A percentile compares a stretch with the other conserved stretches of the same genome.
Evolutionary conservation across 2,797 vertebrate species (phyloP).

Genomic region (Fistularia commersonii): DNA sequence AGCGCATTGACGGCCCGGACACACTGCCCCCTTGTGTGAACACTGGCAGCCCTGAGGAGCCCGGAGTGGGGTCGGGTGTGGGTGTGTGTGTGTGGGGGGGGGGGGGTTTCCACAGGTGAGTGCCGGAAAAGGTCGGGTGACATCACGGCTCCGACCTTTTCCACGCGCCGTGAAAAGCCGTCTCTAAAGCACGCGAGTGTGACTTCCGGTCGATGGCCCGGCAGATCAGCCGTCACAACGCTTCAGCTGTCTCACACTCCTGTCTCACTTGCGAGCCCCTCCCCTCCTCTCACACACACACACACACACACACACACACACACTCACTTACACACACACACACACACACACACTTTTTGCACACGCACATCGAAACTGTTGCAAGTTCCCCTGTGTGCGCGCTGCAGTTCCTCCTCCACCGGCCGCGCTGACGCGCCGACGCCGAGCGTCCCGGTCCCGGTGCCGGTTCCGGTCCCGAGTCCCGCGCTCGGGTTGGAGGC

Average conservation of each 20-base stretch:
- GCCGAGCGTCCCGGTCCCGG: slow-evolving; percentile 19
- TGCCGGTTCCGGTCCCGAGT: background rate
- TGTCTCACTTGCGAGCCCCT: slow-evolving; percentile 38
- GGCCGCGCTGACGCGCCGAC: slow-evolving; percentile 72
- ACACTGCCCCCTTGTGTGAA: slow-evolving; percentile 76
- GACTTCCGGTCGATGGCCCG: slow-evolving; percentile 62
- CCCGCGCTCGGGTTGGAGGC: background rate
- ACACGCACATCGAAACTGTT: no score
- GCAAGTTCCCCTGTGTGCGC: slow-evolving; percentile 80
- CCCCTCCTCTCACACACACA: slow-evolving; percentile 37
- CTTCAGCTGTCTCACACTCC: slow-evolving; percentile 46
- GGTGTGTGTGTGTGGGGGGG: no score
- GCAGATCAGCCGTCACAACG: slow-evolving; percentile 47
- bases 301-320: slow-evolving; percentile 46
- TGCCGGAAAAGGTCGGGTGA: slow-evolving; percentile 12
- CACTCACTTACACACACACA: no score
- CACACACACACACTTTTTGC: no score
- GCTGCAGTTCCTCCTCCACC: slow-evolving; percentile 80
- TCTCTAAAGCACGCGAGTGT: no score
- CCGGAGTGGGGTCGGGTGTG: no score
- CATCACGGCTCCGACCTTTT: no score
- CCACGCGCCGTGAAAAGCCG: no score
- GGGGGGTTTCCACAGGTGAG: slow-evolving; percentile 15
- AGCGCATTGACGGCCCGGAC: slow-evolving; percentile 64
- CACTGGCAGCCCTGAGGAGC: no score